phyloP scores from a whole-genome alignment of 37 sponge, comb jelly and placozoan species.

The Diacarnus erythraeanus region DNA sequence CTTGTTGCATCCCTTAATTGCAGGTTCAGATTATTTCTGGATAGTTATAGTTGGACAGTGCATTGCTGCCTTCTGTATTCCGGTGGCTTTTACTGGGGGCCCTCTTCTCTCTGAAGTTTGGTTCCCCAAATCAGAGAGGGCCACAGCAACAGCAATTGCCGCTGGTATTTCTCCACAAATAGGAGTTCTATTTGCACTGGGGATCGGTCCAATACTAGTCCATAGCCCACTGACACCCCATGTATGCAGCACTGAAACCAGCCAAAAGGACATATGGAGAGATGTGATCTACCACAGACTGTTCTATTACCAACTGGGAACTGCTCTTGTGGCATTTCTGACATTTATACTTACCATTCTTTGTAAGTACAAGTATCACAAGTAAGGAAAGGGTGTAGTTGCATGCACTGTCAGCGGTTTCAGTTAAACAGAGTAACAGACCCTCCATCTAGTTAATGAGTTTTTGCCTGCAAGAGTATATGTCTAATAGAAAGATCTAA shows the following conservation, averaged over 20 bases:
- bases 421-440: no score
- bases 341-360: constrained; percentile 13
- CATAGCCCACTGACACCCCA: constrained; percentile 5
- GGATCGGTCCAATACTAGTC: constrained; percentile 20
- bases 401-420: no score
- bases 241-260: constrained; percentile 15
- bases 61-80: constrained; percentile 26
- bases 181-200: constrained; percentile 17
- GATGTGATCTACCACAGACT: constrained; percentile 17
- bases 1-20: not conserved
- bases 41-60: constrained; percentile 38
- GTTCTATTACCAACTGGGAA: constrained; percentile 47
- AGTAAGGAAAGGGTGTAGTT: no score
- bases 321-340: not conserved
- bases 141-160: constrained; percentile 24
- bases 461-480: no score
- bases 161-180: constrained; percentile 28
- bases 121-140: constrained; percentile 54
- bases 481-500: no score
- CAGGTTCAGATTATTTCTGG: constrained; percentile 52
- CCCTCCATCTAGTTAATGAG: no score
- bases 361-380: no score
- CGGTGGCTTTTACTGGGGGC: constrained; percentile 26
- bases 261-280: constrained; percentile 1
- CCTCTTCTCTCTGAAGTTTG: constrained; percentile 44